A percentile compares a stretch with the other conserved stretches of the same genome.
Conservation (phyloP, 2,888 invertebrate species). For the Leptura quadrifasciata region DNA sequence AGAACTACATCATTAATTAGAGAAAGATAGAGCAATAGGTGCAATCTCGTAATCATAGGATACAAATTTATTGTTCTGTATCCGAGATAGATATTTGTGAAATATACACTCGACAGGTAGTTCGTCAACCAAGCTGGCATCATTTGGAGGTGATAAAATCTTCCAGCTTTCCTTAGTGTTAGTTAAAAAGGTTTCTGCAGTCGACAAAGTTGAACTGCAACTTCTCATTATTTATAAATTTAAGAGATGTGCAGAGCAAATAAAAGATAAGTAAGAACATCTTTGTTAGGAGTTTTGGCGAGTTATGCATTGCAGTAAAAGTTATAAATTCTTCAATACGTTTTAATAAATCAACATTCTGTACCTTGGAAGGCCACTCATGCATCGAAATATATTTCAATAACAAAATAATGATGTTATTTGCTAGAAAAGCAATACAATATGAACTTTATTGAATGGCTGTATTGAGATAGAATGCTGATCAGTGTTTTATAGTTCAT, state of each 20-base stretch:
- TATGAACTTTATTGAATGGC: slow-evolving; percentile 49
- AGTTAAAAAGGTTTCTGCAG: no score
- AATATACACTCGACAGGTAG: no score
- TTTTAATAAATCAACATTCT: slow-evolving; percentile 21
- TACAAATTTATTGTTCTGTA: no score
- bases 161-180: no score
- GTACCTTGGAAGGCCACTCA: slow-evolving; percentile 11
- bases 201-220: no score
- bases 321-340: neutral
- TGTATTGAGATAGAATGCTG: slow-evolving; percentile 47
- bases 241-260: neutral
- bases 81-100: no score
- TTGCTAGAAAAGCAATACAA: slow-evolving; percentile 51
- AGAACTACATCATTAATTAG: no score
- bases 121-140: no score
- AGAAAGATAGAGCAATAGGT: no score
- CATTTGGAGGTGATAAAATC: no score
- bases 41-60: no score
- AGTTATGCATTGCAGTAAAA: neutral
- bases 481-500: slow-evolving; percentile 50
- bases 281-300: neutral
- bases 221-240: neutral
- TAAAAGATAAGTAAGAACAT: neutral
- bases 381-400: slow-evolving; percentile 34
- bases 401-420: slow-evolving; percentile 52